Evolutionary conservation across 2,797 vertebrate genomes (phyloP).

Genomic region (Columba guinea): DNA sequence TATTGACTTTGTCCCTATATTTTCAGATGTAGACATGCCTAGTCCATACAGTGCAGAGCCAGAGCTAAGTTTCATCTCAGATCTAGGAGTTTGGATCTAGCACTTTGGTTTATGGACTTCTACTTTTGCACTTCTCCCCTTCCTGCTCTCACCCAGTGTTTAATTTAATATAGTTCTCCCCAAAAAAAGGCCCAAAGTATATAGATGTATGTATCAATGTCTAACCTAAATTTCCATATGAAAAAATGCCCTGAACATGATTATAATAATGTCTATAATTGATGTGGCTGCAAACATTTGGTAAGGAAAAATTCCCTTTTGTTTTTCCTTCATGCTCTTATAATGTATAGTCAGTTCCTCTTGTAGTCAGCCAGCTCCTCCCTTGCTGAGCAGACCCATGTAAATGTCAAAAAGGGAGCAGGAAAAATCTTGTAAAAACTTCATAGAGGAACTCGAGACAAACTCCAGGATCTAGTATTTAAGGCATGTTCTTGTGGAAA

Average conservation of each 20-base stretch:
- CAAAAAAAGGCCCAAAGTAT: neutral
- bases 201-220: neutral
- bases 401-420: neutral
- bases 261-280: neutral
- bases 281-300: neutral
- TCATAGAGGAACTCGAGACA: neutral
- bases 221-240: neutral
- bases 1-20: neutral
- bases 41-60: neutral
- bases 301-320: neutral
- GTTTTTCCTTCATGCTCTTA: neutral
- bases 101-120: neutral
- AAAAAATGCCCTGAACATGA: neutral
- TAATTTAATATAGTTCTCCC: neutral
- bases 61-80: neutral
- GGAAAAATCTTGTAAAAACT: neutral
- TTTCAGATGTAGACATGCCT: neutral
- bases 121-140: neutral
- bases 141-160: neutral
- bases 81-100: neutral
- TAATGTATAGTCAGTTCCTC: neutral
- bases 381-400: neutral
- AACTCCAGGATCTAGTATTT: neutral
- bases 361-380: neutral
- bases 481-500: neutral